Evolutionary conservation across 64 coral and sea anemone genomes (phyloP), one percentile per base, ranked within the genome.

Genomic region (Actinia tenebrosa): DNA sequence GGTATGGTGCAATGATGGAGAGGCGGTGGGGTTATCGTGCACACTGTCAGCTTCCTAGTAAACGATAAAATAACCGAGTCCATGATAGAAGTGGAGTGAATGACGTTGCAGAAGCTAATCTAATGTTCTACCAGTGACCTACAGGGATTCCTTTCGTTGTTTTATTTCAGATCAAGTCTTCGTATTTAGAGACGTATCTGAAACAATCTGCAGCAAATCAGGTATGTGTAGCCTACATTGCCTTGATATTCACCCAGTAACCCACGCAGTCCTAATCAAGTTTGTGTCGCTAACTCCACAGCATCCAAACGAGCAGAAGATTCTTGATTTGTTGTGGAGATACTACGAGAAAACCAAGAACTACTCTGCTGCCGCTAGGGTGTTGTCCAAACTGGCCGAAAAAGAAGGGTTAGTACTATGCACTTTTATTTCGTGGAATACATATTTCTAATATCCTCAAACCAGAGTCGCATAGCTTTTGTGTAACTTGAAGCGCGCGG

Each of bases 291-390:
- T 42, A 30, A 16, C 1, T 75, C 10, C 23, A n/a, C 56, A 99
- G 86, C 86, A 87, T 78, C 88, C 93, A 7, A 95, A 92, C 66
- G 93, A 99, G 26, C 45, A 95, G 45, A 91, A 95, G 78, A 92
- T 95, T 55, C 64, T 99, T 55, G 91, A 99, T 85, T 44, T 99
- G 17, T n/a, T 99, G 72, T 99, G 97, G 97, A 79, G 91, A 15
- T 91, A 95, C 81, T 98, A 95, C 53, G 97, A 99, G 79, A 99
- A 99, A 80, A 99, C 93, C 17, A 91, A 95, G 64, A 99, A 99
- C 86, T 95, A 99, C 77, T 92, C 93, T 0, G 93, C 90, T 53
- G 97, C 97, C 59, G 97, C 97, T 37, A 88, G 97, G n/a, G 87
- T 95, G 10, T 86, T 99, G 44, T 91, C 93, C 23, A 99, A 99